Evolutionary conservation across 2,888 invertebrate genomes (phyloP).

Genomic region (Agrochola lychnidis): DNA sequence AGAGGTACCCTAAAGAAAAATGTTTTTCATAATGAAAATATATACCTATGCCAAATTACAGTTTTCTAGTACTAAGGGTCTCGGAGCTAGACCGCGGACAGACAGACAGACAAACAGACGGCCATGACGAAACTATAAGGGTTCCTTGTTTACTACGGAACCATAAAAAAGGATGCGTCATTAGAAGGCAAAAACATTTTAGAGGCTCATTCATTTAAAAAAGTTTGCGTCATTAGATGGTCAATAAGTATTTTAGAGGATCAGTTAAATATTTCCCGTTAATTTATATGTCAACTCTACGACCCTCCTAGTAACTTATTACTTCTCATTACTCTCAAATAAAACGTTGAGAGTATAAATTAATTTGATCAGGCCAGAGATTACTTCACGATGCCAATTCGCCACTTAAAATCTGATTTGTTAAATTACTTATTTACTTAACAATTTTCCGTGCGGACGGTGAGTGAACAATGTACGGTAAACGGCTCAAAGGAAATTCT

Average conservation of each 20-base stretch:
- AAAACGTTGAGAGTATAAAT: conserved; percentile 79
- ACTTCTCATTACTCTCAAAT: conserved; percentile 83
- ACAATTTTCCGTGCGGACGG: conserved; percentile 65
- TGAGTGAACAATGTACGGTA: conserved; percentile 59
- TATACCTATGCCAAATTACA: too few relatives aligned
- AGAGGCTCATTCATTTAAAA: neutral
- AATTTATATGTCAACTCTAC: conserved; percentile 78
- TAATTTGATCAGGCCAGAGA: conserved; percentile 84
- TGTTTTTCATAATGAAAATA: too few relatives aligned
- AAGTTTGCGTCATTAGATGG: neutral
- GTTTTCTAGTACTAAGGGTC: too few relatives aligned
- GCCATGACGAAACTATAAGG: too few relatives aligned
- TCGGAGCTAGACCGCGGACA: too few relatives aligned
- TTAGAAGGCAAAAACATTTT: neutral
- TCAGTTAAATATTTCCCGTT: neutral
- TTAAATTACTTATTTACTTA: conserved; percentile 84
- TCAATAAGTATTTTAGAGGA: neutral
- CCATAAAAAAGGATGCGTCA: too few relatives aligned
- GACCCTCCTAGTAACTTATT: conserved; percentile 75
- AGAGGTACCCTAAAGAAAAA: too few relatives aligned
- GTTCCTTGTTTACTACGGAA: too few relatives aligned
- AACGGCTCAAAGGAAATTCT: conserved; percentile 54
- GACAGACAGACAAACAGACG: too few relatives aligned
- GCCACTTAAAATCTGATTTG: conserved; percentile 83
- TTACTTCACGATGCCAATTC: conserved; percentile 71